Base-by-base conservation (phyloP, 2,113 vertebrate species). In the Pteropus alecto region DNA sequence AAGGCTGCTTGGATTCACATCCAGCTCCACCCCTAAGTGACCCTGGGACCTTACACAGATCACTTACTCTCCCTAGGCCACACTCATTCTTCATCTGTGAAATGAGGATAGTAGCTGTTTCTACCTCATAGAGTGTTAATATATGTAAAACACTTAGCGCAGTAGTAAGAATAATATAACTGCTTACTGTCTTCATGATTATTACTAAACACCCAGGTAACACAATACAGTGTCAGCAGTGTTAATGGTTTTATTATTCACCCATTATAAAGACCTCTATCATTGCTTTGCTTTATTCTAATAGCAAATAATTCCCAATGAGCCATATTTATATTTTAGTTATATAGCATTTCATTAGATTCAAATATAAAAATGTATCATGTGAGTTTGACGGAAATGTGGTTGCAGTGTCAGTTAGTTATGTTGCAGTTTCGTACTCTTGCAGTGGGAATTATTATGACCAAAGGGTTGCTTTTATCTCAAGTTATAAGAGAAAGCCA, bases 391-490 rank as follows among this genome's bases (percentile, higher is more conserved):
- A 46, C 70, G 68, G 46, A 86, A 93, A 74, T 78, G 33, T 91
- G 54, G 3, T 51, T 56, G 30, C 28, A 48, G 1, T 35, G 6
- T 87, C 84, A 58, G 63, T 84, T 87, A 58, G 63, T 58, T 11
- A 2, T 19, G 19, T 9, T 43, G 7, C 60, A 60, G 43, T 70
- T 79, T 83, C 43, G 51, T 19, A 19, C 5, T 79, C 38, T 90
- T 70, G 26, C 65, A 26, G 16, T 28, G 9, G 35, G 41, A 91
- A 86, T 58, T 28, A 12, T 0, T 68, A 41, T 9, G 30, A 67
- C 71, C 33, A 65, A 58, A 83, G 22, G 33, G 51, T 16, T 30
- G 9, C 70, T 93, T 97, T 97, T 54, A 94, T 87, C 24, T 87
- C 30, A n/a, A 65, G 54, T 92, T 87, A 43, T 48, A 56, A 92